Conservation (phyloP, 2,888 invertebrate species). For the Standfussiana lucernea region DNA sequence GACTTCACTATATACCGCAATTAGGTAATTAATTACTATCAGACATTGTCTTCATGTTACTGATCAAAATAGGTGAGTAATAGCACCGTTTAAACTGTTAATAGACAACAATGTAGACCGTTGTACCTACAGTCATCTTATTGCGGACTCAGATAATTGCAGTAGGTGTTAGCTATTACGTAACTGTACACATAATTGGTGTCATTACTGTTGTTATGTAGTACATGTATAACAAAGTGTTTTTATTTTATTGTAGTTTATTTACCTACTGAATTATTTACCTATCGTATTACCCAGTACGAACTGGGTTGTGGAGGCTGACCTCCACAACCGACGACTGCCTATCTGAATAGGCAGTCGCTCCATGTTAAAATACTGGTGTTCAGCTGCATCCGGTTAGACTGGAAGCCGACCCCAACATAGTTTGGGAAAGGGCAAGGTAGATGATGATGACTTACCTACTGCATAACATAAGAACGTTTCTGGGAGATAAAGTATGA, state of each 20-base stretch:
- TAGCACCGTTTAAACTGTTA: conserved; percentile 3
- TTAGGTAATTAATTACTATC: background rate
- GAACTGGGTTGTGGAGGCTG: too few relatives aligned
- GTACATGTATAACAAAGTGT: background rate
- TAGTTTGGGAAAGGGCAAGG: too few relatives aligned
- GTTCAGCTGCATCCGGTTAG: too few relatives aligned
- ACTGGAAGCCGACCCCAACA: too few relatives aligned
- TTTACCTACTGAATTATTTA: too few relatives aligned
- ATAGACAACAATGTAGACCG: background rate
- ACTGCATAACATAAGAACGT: background rate
- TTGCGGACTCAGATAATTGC: conserved; percentile 28
- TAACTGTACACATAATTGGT: conserved; percentile 32
- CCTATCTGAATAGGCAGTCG: too few relatives aligned
- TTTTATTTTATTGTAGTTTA: background rate
- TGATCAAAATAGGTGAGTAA: background rate
- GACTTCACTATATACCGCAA: background rate
- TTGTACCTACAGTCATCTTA: background rate
- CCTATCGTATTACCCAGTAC: too few relatives aligned
- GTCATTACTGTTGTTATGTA: conserved; percentile 13
- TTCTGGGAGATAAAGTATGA: background rate
- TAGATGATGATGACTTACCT: too few relatives aligned
- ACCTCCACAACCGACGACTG: too few relatives aligned
- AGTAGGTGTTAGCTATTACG: conserved; percentile 33
- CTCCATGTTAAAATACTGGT: too few relatives aligned
- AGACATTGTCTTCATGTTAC: background rate